These are phyloP conservation scores for Microchrysa polita DNA, from an alignment of 2,888 invertebrate genomes.

Conservation along the genomic window DNA sequence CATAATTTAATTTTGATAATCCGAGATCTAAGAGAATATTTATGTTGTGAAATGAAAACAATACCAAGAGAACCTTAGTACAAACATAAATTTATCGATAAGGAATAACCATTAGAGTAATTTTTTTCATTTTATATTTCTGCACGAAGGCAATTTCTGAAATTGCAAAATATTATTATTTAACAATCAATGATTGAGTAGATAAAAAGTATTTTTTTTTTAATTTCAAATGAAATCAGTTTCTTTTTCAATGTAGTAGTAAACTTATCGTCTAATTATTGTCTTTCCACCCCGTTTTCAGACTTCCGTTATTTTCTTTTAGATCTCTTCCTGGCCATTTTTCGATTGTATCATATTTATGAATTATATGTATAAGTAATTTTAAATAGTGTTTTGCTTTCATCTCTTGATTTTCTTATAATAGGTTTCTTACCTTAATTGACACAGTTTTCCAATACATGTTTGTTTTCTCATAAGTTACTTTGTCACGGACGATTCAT, in stretches of 20 bases:
- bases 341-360: conserved; percentile 11
- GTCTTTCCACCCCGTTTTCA: conserved; percentile 28
- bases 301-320: background rate
- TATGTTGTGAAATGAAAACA: no score
- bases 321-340: background rate
- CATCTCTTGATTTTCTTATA: conserved; percentile 1
- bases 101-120: background rate
- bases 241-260: background rate
- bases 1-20: background rate
- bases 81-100: no score
- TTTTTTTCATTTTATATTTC: background rate
- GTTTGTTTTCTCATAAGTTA: conserved; percentile 28
- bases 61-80: no score
- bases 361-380: conserved; percentile 10
- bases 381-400: conserved; percentile 3
- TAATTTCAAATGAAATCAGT: conserved; percentile 21
- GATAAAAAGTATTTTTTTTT: background rate
- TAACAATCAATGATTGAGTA: conserved; percentile 9
- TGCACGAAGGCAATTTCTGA: conserved; percentile 9
- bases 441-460: conserved; percentile 35
- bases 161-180: conserved; percentile 13
- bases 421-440: conserved; percentile 37
- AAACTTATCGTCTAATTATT: conserved; percentile 38
- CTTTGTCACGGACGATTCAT: conserved; percentile 17
- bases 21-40: no score